Evolutionary conservation across 2,113 vertebrate genomes (phyloP).

Genomic region (Lasiurus borealis): DNA sequence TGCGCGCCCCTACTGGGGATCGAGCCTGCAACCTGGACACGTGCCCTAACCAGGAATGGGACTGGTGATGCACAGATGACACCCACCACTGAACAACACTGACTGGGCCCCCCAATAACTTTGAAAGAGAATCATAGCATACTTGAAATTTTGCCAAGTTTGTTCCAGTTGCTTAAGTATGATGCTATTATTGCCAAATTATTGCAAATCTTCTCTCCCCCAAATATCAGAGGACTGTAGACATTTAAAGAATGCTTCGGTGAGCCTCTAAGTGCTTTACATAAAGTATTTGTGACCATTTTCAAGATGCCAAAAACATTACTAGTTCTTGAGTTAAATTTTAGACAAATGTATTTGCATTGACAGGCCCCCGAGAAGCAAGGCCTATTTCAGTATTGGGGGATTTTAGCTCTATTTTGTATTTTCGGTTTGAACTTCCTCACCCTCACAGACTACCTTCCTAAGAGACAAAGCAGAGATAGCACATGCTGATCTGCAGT

Average conservation of each 20-base stretch:
- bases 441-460: not conserved
- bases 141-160: not conserved
- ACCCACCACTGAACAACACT: no score
- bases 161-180: not conserved
- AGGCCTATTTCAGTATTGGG: not conserved
- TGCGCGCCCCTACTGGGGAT: no score
- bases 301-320: not conserved
- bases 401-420: slow-evolving; percentile 49
- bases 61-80: no score
- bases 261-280: not conserved
- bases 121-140: not conserved
- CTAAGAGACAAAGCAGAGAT: slow-evolving; percentile 14
- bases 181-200: no score
- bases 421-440: slow-evolving; percentile 48
- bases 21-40: no score
- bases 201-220: not conserved
- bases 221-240: not conserved
- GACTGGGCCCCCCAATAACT: no score
- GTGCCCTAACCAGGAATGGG: no score
- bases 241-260: not conserved
- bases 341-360: not conserved
- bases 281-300: not conserved
- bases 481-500: not conserved
- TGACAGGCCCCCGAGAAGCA: not conserved
- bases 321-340: not conserved